Evolutionary conservation across 2,113 vertebrate species (phyloP).

Genomic region (Pseudois nayaur): DNA sequence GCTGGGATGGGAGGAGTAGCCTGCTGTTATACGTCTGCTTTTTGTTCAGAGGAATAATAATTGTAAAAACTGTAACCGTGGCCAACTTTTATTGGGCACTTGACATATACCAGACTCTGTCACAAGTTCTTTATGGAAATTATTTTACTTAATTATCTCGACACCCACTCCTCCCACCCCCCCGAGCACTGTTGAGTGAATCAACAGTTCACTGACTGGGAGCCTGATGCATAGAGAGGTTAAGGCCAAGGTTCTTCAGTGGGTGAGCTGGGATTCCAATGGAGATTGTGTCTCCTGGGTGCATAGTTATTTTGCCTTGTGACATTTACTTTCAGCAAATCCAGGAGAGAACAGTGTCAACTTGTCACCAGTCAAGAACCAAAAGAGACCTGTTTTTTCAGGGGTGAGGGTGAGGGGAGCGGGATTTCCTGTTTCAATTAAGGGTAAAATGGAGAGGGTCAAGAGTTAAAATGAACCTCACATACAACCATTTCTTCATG

Average conservation of each 20-base stretch:
- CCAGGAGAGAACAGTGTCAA: background rate
- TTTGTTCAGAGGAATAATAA: background rate
- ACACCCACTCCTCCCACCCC: no score
- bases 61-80: background rate
- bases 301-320: background rate
- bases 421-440: background rate
- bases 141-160: background rate
- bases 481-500: background rate
- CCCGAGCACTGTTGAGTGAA: background rate
- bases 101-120: background rate
- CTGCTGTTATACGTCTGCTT: background rate
- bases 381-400: background rate
- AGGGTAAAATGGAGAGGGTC: background rate
- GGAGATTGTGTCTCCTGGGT: no score
- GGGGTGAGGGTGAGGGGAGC: rapidly evolving
- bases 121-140: background rate
- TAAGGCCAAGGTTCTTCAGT: background rate
- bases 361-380: background rate
- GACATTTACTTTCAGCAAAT: background rate
- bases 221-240: background rate
- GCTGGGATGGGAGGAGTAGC: no score
- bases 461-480: background rate
- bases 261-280: background rate
- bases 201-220: background rate
- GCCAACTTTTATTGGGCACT: background rate